Percentiles rank a stretch among this genome's conserved stretches.
Conservation (phyloP, 2,888 invertebrate genomes). For the Corbicula japonica region DNA sequence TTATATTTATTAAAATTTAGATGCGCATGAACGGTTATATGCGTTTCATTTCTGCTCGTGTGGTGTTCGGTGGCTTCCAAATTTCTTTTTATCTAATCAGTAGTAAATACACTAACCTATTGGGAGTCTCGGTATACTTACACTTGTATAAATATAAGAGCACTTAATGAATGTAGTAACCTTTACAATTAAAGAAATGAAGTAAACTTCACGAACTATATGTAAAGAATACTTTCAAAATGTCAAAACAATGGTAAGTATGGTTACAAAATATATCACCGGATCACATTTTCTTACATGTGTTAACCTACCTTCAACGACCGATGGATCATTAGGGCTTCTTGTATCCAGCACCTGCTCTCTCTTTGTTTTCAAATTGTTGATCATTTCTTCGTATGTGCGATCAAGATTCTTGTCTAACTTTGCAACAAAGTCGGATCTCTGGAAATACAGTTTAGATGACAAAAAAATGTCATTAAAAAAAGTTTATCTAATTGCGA, state of each 20-base stretch:
- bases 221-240: background rate
- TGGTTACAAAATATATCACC: background rate
- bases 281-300: background rate
- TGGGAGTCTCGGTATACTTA: too few relatives aligned
- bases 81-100: too few relatives aligned
- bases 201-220: background rate
- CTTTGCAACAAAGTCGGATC: constrained; percentile 60
- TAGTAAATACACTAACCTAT: too few relatives aligned
- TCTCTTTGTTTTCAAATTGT: constrained; percentile 55
- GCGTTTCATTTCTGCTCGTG: too few relatives aligned
- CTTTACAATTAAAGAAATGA: background rate
- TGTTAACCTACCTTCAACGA: constrained; percentile 23
- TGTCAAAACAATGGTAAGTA: background rate
- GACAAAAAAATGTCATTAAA: too few relatives aligned
- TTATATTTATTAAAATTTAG: too few relatives aligned
- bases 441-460: too few relatives aligned
- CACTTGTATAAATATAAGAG: background rate
- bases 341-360: constrained; percentile 75
- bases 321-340: constrained; percentile 28
- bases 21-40: too few relatives aligned
- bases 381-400: constrained; percentile 67
- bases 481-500: too few relatives aligned
- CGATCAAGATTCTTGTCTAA: constrained; percentile 60
- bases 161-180: background rate
- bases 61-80: too few relatives aligned